These are phyloP conservation scores for Discoglossus pictus DNA, from an alignment of 2,797 vertebrate species.

Conservation along the genomic window DNA sequence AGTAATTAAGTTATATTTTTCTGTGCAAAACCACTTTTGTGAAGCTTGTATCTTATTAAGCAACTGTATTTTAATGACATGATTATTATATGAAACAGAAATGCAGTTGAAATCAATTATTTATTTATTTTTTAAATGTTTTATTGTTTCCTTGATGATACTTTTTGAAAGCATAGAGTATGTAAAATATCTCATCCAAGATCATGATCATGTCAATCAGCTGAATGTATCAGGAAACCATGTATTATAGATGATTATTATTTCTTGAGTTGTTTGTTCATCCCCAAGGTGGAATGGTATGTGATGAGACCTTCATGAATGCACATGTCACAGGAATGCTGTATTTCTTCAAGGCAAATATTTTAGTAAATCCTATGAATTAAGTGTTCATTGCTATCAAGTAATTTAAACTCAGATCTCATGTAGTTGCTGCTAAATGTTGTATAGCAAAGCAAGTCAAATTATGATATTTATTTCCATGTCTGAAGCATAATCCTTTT, in stretches of 20 bases:
- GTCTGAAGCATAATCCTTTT: slow-evolving; percentile 22
- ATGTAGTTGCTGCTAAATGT: slow-evolving; percentile 1
- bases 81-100: no score
- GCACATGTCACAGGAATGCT: slow-evolving; percentile 64
- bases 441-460: slow-evolving; percentile 12
- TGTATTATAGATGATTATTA: slow-evolving; percentile 25
- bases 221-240: slow-evolving; percentile 33
- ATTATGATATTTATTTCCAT: slow-evolving; percentile 22
- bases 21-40: no score
- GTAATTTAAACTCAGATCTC: slow-evolving; percentile 20
- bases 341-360: slow-evolving; percentile 60
- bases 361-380: slow-evolving; percentile 56
- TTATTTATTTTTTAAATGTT: slow-evolving; percentile 13
- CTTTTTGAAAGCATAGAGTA: background rate
- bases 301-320: slow-evolving; percentile 59
- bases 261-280: slow-evolving; percentile 31
- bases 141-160: slow-evolving; percentile 4
- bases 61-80: no score
- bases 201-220: slow-evolving; percentile 16
- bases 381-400: slow-evolving; percentile 43
- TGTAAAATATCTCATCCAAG: slow-evolving; percentile 7
- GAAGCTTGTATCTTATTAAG: no score
- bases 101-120: no score
- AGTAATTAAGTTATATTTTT: no score
- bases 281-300: slow-evolving; percentile 38